Evolutionary conservation across 2,888 invertebrate genomes (phyloP), one percentile per base, ranked within the genome.

Genomic region (Saturnia pavonia): DNA sequence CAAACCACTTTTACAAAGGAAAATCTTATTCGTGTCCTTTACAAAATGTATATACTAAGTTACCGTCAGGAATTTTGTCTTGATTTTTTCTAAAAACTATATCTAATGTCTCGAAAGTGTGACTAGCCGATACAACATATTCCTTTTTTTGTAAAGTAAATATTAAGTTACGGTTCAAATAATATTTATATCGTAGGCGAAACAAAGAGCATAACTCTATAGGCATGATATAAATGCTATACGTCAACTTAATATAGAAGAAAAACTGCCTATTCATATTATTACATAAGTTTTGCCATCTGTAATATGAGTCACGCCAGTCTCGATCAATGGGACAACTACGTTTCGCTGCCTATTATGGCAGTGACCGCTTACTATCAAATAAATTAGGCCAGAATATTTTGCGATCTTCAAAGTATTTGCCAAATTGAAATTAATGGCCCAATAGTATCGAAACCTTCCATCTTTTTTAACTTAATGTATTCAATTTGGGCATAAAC

Each of bases 401-500:
- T 25, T 0, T 60, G 7, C 22, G 22, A n/a, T n/a, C 22, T 11
- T 54, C 22, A 54, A 60, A 6, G 12, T 27, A 60, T 60, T 60
- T 73, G 74, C 73, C 71, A 72, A 69, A 77, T 71, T 70, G 71
- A 27, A 65, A 51, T 67, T 42, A 54, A 43, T 8, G 12, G 1
- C 40, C 22, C 25, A n/a, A 25, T 43, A 57, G 43, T 67, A 54
- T 48, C 70, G 19, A 63, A 72, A 70, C 67, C 57, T 60, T 67
- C 16, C 40, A 72, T 72, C 67, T 69, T 69, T 48, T 57, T 48
- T 63, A 69, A 70, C 63, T 72, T 69, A 70, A 69, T 63, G 54
- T 69, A 67, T 77, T 78, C 77, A 78, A 79, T 79, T 78, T 78
- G 74, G 74, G 72, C 72, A 74, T 74, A 76, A 78, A 76, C 76